phyloP scores from a whole-genome alignment of 2,113 vertebrate species.

The Dromaius novaehollandiae region DNA sequence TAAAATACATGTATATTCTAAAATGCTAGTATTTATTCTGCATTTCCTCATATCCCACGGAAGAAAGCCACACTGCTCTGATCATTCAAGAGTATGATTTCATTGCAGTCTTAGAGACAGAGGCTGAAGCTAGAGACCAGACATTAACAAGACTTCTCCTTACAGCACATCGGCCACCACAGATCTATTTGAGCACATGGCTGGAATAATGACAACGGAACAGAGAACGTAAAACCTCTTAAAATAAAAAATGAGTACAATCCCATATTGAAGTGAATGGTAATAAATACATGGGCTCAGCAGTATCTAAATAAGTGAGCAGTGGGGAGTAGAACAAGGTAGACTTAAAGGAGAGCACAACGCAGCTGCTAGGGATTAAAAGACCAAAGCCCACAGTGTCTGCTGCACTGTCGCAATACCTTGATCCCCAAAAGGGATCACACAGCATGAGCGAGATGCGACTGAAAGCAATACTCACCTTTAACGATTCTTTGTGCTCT shows the following conservation, averaged over 20 bases:
- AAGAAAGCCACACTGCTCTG: neutral
- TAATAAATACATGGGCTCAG: neutral
- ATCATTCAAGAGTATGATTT: neutral
- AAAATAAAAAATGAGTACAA: neutral
- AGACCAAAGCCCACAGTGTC: neutral
- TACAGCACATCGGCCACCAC: neutral
- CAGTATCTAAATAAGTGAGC: neutral
- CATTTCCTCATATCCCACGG: neutral
- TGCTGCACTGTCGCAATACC: neutral
- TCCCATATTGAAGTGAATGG: neutral
- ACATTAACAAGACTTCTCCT: neutral
- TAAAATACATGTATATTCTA: neutral
- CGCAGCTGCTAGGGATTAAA: neutral
- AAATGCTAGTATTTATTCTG: neutral
- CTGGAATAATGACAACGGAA: neutral
- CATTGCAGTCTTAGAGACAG: neutral
- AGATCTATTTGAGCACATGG: neutral
- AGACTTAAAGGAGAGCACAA: neutral
- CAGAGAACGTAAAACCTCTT: neutral
- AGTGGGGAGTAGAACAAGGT: neutral
- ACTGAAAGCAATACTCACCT: neutral
- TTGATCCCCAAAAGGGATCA: neutral
- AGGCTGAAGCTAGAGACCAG: neutral
- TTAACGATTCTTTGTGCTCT: too few species aligned
- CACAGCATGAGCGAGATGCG: accelerated